Evolutionary conservation across 2,888 invertebrate genomes (phyloP).

Genomic region (Allolobophora icterica): DNA sequence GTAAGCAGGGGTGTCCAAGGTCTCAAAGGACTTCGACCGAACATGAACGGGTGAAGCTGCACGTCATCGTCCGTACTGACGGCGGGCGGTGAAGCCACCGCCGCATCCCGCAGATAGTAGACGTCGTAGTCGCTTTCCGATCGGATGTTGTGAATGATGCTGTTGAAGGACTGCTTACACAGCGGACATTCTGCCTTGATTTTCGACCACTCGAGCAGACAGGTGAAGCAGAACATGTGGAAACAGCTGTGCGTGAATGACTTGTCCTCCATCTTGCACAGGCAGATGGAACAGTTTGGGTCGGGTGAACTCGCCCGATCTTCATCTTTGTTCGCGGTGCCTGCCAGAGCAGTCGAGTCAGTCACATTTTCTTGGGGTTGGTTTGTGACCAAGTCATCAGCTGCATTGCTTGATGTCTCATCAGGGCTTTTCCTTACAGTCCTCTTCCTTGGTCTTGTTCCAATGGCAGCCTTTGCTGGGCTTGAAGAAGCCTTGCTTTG

Average conservation of each 20-base stretch:
- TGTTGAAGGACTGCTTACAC: constrained; percentile 88
- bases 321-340: background rate
- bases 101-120: constrained; percentile 66
- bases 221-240: constrained; percentile 92
- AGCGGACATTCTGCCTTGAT: constrained; percentile 91
- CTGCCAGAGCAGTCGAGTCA: background rate
- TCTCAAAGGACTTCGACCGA: background rate
- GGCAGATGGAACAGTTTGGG: constrained; percentile 85
- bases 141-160: constrained; percentile 89
- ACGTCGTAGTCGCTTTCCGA: constrained; percentile 87
- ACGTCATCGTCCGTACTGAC: background rate
- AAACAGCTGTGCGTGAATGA: constrained; percentile 90
- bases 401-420: background rate
- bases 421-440: background rate
- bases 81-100: background rate
- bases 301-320: constrained; percentile 42
- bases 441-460: background rate
- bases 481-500: background rate
- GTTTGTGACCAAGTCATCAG: background rate
- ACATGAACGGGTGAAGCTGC: background rate
- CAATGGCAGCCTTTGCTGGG: background rate
- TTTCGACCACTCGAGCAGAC: constrained; percentile 91
- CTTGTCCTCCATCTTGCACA: constrained; percentile 83
- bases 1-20: background rate
- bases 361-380: background rate